A percentile compares a stretch with the other conserved stretches of the same genome.
phyloP scores from a whole-genome alignment of 2,888 invertebrate species.

The Ochlodes sylvanus region DNA sequence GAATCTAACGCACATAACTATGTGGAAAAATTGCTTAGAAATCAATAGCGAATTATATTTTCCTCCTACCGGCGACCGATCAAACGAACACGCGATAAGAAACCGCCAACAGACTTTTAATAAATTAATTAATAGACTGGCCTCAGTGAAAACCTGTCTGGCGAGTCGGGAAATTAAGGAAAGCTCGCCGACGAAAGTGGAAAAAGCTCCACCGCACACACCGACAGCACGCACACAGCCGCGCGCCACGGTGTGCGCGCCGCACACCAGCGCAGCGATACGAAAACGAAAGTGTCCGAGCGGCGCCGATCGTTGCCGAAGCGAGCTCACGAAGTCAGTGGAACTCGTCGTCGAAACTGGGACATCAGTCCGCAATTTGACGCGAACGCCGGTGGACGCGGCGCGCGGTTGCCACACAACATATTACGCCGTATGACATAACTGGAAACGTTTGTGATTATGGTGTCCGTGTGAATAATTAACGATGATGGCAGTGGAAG shows the following conservation, averaged over 20 bases:
- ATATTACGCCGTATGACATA: constrained; percentile 80
- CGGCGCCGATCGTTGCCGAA: constrained; percentile 80
- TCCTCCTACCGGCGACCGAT: constrained; percentile 40
- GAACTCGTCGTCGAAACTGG: constrained; percentile 86
- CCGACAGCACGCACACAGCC: constrained; percentile 49
- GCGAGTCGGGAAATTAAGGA: constrained; percentile 78
- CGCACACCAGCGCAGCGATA: constrained; percentile 62
- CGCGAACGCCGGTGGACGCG: constrained; percentile 80
- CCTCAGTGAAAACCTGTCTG: constrained; percentile 70
- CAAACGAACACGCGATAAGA: constrained; percentile 46
- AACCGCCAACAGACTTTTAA: constrained; percentile 39
- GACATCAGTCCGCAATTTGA: constrained; percentile 86
- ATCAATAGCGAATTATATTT: constrained; percentile 39
- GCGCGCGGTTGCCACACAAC: constrained; percentile 57
- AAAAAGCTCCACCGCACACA: constrained; percentile 66
- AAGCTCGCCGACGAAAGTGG: constrained; percentile 80
- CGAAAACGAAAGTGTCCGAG: constrained; percentile 85
- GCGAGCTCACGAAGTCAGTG: constrained; percentile 83
- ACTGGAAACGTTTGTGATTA: constrained; percentile 76
- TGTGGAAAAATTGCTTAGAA: constrained; percentile 30
- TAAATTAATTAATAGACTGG: constrained; percentile 46
- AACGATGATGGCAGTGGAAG: constrained; percentile 83
- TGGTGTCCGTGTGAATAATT: constrained; percentile 74
- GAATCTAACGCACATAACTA: constrained; percentile 22
- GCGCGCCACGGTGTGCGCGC: constrained; percentile 42